Evolutionary conservation across 2,888 invertebrate species (phyloP), one percentile per base, ranked within the genome.

Genomic region (Volucella zonaria): DNA sequence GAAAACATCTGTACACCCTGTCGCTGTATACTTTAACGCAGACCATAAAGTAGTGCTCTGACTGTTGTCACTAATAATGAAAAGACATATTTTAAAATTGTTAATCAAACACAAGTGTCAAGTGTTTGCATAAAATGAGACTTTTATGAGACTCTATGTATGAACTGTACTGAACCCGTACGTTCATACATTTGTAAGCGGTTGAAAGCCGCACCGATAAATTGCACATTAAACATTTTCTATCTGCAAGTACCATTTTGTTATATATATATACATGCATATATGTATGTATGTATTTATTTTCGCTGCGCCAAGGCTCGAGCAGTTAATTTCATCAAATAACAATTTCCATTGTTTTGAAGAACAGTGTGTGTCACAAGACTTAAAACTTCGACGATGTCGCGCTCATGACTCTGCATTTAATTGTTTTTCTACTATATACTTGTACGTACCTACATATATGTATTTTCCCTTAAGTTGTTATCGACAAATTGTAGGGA

Each of bases 331-430:
- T 80, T 79, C 49, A 79, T 12, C 43, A 71, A 80, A 83, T 68
- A 67, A 76, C 81, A 73, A 42, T 77, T 77, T 67, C 58, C 54
- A 85, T 85, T 85, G 85, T 85, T 81, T 76, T 68, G 64, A 67
- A 61, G 67, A 56, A 78, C 45, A 45, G 64, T 62, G 49, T 31
- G 31, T 81, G 76, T 81, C 81, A 85, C 81, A 77, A 73, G 81
- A 64, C 80, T 73, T 68, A 71, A 73, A 68, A 42, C 56, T 71
- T 45, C 71, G 51, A 49, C 75, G 66, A 67, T 67, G 75, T 75
- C 76, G 76, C 76, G 62, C 38, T 85, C 81, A 81, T 81, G 81
- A 81, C 80, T 66, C 56, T 77, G 85, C 73, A 73, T 73, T 81
- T 85, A 81, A 80, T 85, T 73, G 73, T 54, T 79, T 75, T 64